Conservation (phyloP, 2,797 vertebrate genomes). For the Tiaroga cobitis region DNA sequence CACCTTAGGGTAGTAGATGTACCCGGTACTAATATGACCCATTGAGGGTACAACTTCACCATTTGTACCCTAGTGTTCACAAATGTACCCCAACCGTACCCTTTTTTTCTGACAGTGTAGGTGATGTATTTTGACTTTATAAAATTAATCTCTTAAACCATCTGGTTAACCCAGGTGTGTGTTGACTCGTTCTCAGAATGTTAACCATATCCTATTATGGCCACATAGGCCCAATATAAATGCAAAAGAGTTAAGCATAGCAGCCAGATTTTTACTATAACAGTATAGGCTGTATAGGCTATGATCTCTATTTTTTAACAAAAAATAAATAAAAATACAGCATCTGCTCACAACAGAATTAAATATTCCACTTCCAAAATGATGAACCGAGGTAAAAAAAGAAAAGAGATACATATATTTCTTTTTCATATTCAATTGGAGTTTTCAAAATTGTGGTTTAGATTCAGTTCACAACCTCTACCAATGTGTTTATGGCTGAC, state of each 20-base stretch:
- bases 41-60: no score
- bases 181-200: background rate
- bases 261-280: background rate
- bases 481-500: background rate
- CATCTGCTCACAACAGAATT: background rate
- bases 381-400: no score
- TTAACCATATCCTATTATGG: slow-evolving; percentile 31
- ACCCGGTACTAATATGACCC: no score
- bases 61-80: no score
- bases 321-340: background rate
- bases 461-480: background rate
- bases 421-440: background rate
- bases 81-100: no score
- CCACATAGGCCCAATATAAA: background rate
- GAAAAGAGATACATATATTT: no score
- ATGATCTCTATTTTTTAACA: background rate
- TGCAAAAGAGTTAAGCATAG: background rate
- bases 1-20: no score
- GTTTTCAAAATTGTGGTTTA: background rate
- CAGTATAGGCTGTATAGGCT: background rate
- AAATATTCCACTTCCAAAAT: background rate
- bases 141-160: background rate
- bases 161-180: no score
- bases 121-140: background rate
- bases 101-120: no score